These are phyloP conservation scores for Gobius niger DNA, from an alignment of 2,113 vertebrate species.

Conservation along the genomic window DNA sequence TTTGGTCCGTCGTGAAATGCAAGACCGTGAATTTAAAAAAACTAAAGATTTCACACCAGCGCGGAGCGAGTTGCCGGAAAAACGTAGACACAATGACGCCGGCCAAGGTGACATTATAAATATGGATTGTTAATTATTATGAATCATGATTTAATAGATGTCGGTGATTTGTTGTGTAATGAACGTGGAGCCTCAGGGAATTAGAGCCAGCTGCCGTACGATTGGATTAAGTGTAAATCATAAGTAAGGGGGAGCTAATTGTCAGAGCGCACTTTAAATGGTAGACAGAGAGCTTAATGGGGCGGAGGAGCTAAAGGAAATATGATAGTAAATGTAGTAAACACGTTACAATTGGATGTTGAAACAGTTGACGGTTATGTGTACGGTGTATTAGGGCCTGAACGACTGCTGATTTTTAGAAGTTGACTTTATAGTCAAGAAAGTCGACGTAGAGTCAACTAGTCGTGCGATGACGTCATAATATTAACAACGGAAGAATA, in stretches of 20 bases:
- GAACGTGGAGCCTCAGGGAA: background rate
- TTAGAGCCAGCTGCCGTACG: background rate
- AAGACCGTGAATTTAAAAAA: background rate
- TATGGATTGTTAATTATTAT: background rate
- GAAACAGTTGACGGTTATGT: no score
- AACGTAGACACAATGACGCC: background rate
- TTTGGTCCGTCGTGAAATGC: background rate
- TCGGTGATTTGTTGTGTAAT: background rate
- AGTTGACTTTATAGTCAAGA: no score
- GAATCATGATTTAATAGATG: background rate
- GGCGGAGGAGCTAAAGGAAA: no score
- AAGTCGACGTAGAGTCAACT: no score
- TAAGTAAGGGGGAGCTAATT: background rate
- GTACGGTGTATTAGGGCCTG: no score
- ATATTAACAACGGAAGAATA: no score
- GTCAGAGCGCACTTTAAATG: no score
- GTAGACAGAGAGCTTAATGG: no score
- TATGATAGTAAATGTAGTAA: no score
- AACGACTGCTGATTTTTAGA: no score
- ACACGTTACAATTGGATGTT: no score
- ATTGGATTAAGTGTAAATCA: background rate
- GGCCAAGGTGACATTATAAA: background rate
- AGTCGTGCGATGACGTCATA: no score
- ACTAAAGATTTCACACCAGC: conserved; percentile 4
- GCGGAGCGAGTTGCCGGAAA: background rate